Evolutionary conservation across 2,888 invertebrate genomes (phyloP).

Genomic region (Deroplatys truncata): DNA sequence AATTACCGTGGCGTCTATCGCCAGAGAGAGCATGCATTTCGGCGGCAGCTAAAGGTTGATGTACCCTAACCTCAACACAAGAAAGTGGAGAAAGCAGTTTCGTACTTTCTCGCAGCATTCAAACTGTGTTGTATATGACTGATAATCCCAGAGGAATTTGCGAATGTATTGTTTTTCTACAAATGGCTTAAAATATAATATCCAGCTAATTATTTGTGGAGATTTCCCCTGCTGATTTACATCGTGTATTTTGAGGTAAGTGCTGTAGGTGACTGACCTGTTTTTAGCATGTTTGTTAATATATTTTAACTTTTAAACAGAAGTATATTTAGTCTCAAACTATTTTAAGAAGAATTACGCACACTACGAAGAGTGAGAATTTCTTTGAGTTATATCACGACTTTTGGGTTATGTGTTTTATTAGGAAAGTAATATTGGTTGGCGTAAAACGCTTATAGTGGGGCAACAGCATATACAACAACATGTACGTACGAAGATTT

Average conservation of each 20-base stretch:
- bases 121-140: background rate
- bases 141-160: background rate
- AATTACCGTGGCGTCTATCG: background rate
- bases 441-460: too few relatives aligned
- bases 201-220: background rate
- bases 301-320: background rate
- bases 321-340: too few relatives aligned
- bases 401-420: too few relatives aligned
- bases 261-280: background rate
- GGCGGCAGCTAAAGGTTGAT: background rate
- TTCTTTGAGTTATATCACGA: too few relatives aligned
- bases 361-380: too few relatives aligned
- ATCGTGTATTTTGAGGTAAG: background rate
- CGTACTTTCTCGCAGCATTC: background rate
- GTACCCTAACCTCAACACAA: background rate
- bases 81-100: background rate
- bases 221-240: background rate
- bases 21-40: background rate
- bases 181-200: too few relatives aligned
- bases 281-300: background rate
- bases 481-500: too few relatives aligned
- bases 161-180: too few relatives aligned
- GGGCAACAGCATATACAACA: too few relatives aligned
- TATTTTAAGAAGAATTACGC: too few relatives aligned
- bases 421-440: too few relatives aligned